These are phyloP conservation scores for Siniperca knerii DNA, from an alignment of 2,113 vertebrate species.

Conservation along the genomic window DNA sequence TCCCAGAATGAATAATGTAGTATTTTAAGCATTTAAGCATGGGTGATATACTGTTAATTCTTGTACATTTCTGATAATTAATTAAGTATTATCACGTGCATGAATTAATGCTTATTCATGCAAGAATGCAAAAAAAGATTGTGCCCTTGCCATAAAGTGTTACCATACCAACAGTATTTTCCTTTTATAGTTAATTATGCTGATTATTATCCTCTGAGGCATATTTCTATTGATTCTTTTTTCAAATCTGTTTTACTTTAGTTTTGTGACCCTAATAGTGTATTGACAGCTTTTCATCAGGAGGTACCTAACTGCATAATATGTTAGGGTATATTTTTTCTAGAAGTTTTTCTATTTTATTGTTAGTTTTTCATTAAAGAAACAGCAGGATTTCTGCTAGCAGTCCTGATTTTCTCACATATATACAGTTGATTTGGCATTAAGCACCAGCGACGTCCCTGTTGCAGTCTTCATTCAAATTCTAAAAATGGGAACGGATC, in stretches of 20 bases:
- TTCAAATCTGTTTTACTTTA: too few species aligned
- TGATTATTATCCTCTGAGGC: background rate
- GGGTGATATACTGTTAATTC: background rate
- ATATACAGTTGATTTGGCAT: conserved; percentile 11
- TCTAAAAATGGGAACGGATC: conserved; percentile 44
- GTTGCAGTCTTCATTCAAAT: conserved; percentile 13
- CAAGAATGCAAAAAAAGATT: background rate
- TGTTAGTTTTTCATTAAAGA: background rate
- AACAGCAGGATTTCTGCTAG: background rate
- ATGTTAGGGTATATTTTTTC: background rate
- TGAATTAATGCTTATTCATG: background rate
- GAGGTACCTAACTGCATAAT: background rate
- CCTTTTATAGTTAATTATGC: background rate
- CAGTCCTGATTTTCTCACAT: background rate
- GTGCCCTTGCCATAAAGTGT: background rate
- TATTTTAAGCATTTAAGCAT: background rate
- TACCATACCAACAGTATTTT: background rate
- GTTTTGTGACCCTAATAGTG: background rate
- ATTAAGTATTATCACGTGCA: background rate
- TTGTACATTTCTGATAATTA: background rate
- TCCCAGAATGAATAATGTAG: background rate
- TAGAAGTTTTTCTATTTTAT: background rate
- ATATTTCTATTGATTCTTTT: background rate
- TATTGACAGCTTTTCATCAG: background rate
- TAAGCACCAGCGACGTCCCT: background rate